Conservation (phyloP, 2,888 invertebrate species). For the Sepioteuthis lessoniana region DNA sequence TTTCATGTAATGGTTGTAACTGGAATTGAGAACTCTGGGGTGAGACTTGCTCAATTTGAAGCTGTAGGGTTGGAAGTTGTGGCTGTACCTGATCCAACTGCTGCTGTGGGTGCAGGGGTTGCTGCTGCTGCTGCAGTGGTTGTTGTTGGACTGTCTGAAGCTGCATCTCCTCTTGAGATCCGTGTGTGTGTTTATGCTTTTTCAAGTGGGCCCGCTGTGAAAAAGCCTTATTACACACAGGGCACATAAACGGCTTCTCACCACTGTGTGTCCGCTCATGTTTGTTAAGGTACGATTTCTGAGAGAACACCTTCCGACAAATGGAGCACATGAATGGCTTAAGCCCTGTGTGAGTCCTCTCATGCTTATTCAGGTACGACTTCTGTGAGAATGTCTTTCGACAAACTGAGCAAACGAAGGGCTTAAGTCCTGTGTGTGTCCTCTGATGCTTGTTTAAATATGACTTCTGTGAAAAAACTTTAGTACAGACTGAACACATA, state of each 20-base stretch:
- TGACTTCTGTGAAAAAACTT: conserved; percentile 34
- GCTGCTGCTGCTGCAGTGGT: neutral
- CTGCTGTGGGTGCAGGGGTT: neutral
- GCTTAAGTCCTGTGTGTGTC: conserved; percentile 42
- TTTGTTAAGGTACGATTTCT: conserved; percentile 37
- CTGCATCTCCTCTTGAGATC: neutral
- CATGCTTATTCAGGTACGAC: neutral
- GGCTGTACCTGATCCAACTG: neutral
- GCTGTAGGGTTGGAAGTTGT: neutral
- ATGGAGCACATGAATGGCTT: conserved; percentile 40
- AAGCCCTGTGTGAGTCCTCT: conserved; percentile 36
- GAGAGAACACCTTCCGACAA: conserved; percentile 42
- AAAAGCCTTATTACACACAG: conserved; percentile 25
- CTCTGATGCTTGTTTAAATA: conserved; percentile 25
- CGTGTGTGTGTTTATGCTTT: conserved; percentile 42
- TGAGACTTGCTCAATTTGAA: neutral
- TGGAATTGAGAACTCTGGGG: neutral
- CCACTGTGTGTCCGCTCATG: conserved; percentile 43
- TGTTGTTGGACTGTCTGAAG: neutral
- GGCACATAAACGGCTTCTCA: conserved; percentile 40
- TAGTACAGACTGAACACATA: neutral
- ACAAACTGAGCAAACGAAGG: conserved; percentile 5
- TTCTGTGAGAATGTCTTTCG: conserved; percentile 39
- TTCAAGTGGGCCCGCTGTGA: conserved; percentile 43
- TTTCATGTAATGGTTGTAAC: neutral